Base-by-base conservation (phyloP, 2,797 vertebrate genomes). In the Takifugu rubripes region DNA sequence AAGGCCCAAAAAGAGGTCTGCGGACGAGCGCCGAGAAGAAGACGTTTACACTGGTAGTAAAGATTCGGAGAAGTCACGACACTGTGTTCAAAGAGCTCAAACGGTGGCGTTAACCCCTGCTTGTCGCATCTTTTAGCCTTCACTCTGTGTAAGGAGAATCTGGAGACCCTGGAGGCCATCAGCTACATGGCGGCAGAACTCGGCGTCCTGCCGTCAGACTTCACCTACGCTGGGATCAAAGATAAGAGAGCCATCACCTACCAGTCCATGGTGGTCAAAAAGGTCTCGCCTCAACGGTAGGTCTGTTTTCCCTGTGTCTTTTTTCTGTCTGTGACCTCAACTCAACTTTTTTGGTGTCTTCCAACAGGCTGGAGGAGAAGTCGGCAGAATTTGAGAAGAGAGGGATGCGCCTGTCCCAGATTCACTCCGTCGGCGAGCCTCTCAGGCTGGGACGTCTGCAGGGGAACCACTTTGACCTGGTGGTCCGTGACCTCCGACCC, bases 211-310 rank as follows among this genome's bases (percentile, higher is more conserved):
- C 93, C 94, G 12, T 96, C 95, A 5, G 95, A 99, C 83, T 98
- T 99, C 81, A 95, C 93, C 81, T 99, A 98, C 8, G 93, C 95
- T 11, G 96, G 96, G 51, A 94, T 94, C 80, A 98, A 99, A 87
- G 96, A 99, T 68, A 99, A 98, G 84, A 92, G 93, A 78, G 96
- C 96, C 8, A 43, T 98, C 77, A 97, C 96, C 44, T 94, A 90
- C 75, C 97, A 99, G 71, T 84, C 92, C 27, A 96, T 99, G 94
- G 94, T 96, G 49, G 94, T 98, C 67, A 97, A 92, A 86, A 97
- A 98, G 79, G 92, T 98, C 57, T 89, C 94, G 29, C 87, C 94
- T 62, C 88, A 94, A 56, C 88, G 93, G 96, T 97, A 94, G 11
- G 25, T 16, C 43, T 48, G 36, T 1, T 0, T 56, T 21, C 36